Conservation (phyloP, 2,888 invertebrate genomes). For the Dromius quadrimaculatus region DNA sequence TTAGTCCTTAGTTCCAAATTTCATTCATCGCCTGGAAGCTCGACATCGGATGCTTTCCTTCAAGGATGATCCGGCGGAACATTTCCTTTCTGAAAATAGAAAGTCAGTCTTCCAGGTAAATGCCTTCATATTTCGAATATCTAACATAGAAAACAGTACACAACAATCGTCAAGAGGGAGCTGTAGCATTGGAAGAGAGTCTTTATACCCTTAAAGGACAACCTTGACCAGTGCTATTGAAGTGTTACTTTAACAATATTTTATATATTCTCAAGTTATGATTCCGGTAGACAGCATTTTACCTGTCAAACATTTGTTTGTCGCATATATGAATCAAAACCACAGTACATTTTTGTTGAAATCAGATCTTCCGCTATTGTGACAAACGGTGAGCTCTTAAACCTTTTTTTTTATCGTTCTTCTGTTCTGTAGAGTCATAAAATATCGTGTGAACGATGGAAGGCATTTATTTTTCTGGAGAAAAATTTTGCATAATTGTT, state of each 20-base stretch:
- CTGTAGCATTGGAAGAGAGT: background rate
- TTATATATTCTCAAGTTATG: slow-evolving; percentile 44
- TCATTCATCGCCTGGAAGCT: too few relatives aligned
- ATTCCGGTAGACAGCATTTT: slow-evolving; percentile 42
- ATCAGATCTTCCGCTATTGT: slow-evolving; percentile 15
- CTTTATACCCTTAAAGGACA: background rate
- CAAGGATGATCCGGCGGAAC: background rate
- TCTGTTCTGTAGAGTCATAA: too few relatives aligned
- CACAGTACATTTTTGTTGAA: slow-evolving; percentile 46
- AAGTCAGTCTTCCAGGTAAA: slow-evolving; percentile 2
- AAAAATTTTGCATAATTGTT: too few relatives aligned
- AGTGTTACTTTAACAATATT: slow-evolving; percentile 39
- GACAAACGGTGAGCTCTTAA: background rate
- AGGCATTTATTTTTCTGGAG: too few relatives aligned
- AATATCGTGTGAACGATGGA: too few relatives aligned
- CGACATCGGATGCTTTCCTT: too few relatives aligned
- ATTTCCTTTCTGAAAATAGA: background rate
- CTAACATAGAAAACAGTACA: background rate
- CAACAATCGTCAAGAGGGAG: background rate
- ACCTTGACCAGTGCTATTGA: slow-evolving; percentile 23
- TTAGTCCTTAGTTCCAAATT: too few relatives aligned
- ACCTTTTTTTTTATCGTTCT: background rate
- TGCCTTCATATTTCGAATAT: background rate
- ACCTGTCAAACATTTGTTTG: slow-evolving; percentile 45
- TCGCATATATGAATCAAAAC: slow-evolving; percentile 30